A percentile compares a stretch with the other conserved stretches of the same genome.
These are phyloP conservation scores for Perdita meconis DNA, from an alignment of 2,888 invertebrate species.

Conservation along the genomic window DNA sequence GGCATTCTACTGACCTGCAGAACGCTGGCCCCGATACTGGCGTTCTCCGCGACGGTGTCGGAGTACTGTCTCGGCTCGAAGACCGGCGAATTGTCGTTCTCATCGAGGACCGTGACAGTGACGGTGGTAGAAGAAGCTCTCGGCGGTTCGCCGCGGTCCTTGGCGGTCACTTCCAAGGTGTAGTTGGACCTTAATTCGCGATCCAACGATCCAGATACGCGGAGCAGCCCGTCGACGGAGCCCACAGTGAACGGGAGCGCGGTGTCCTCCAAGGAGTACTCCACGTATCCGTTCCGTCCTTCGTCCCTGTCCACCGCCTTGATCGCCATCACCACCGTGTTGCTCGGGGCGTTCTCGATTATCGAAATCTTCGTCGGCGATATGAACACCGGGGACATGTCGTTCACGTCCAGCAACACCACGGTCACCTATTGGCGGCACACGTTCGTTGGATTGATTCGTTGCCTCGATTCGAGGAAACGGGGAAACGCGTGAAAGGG, in stretches of 20 bases:
- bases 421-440: constrained; percentile 90
- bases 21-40: constrained; percentile 96
- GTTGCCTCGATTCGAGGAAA: not conserved
- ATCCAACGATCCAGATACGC: constrained; percentile 94
- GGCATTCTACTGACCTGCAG: constrained; percentile 87
- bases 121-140: constrained; percentile 89
- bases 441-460: not conserved
- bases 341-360: constrained; percentile 93
- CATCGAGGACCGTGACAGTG: constrained; percentile 91
- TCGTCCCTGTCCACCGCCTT: constrained; percentile 96
- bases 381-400: constrained; percentile 94
- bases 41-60: constrained; percentile 95
- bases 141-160: constrained; percentile 94
- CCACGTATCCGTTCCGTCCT: constrained; percentile 95
- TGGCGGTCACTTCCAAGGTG: constrained; percentile 91
- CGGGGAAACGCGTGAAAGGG: not conserved
- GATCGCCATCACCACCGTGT: constrained; percentile 94
- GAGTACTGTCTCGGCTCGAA: constrained; percentile 96
- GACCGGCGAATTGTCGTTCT: constrained; percentile 95
- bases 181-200: constrained; percentile 92
- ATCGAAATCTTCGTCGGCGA: constrained; percentile 92
- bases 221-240: constrained; percentile 93
- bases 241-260: constrained; percentile 91
- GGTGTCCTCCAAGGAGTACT: constrained; percentile 89
- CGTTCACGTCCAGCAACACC: constrained; percentile 95